These are phyloP conservation scores for Acleris holmiana DNA, from an alignment of 2,888 invertebrate genomes.

Conservation along the genomic window DNA sequence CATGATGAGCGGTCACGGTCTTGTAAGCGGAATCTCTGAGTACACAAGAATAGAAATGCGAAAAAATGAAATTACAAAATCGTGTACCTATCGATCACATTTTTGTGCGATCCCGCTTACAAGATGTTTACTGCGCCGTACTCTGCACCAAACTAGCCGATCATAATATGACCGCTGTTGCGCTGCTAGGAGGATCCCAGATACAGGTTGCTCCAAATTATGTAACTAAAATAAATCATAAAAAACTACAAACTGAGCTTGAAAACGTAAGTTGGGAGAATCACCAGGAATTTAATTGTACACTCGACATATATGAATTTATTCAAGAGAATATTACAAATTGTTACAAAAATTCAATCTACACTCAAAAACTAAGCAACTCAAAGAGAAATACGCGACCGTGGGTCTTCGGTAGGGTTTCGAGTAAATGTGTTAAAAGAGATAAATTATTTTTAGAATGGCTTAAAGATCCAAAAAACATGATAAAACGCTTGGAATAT, in stretches of 20 bases:
- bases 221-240: not conserved
- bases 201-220: conserved; percentile 5
- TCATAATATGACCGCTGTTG: conserved; percentile 6
- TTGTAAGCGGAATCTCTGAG: conserved; percentile 6
- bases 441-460: not conserved
- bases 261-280: not conserved
- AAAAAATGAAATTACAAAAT: not conserved
- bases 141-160: conserved; percentile 14
- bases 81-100: conserved; percentile 11
- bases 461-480: conserved; percentile 11
- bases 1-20: conserved; percentile 6
- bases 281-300: not conserved
- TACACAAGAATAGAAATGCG: conserved; percentile 10
- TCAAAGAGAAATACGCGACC: not conserved
- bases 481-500: not conserved
- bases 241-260: not conserved
- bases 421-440: not conserved
- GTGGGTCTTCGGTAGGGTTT: not conserved
- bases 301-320: not conserved
- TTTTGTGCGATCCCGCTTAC: conserved; percentile 1
- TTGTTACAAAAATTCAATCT: conserved; percentile 9
- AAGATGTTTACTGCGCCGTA: conserved; percentile 15
- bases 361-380: not conserved
- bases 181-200: not conserved
- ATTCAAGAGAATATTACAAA: not conserved